phyloP scores from a whole-genome alignment of 2,113 vertebrate species.

The Seriola quinqueradiata region DNA sequence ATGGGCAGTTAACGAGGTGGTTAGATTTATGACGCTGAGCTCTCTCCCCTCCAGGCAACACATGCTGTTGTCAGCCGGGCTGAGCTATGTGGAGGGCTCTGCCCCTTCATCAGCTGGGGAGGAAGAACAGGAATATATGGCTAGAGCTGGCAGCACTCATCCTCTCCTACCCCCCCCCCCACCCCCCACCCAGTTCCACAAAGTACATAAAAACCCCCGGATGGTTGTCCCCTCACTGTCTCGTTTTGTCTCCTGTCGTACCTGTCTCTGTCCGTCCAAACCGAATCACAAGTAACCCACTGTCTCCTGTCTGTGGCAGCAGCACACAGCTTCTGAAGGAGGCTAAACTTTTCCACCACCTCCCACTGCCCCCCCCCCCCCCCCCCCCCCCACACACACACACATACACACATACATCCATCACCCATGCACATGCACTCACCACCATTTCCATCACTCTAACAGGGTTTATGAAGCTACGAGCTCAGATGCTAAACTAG shows the following conservation, averaged over 20 bases:
- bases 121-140: slow-evolving; percentile 19
- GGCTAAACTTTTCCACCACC: slow-evolving; percentile 46
- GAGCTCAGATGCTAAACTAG: slow-evolving; percentile 43
- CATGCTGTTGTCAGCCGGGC: slow-evolving; percentile 70
- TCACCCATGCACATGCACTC: slow-evolving; percentile 19
- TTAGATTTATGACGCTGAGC: slow-evolving; percentile 68
- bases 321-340: slow-evolving; percentile 64
- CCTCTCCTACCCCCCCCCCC: neutral
- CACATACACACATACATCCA: slow-evolving; percentile 3
- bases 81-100: slow-evolving; percentile 57
- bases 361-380: slow-evolving; percentile 23
- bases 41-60: slow-evolving; percentile 70
- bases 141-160: slow-evolving; percentile 35
- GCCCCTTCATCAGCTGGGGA: slow-evolving; percentile 58
- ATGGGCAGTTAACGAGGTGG: slow-evolving; percentile 76
- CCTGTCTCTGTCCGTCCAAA: slow-evolving; percentile 49
- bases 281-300: slow-evolving; percentile 67
- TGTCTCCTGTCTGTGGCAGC: slow-evolving; percentile 59
- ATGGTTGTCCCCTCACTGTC: slow-evolving; percentile 26
- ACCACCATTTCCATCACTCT: slow-evolving; percentile 33
- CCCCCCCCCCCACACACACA: neutral
- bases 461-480: slow-evolving; percentile 72
- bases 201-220: slow-evolving; percentile 57
- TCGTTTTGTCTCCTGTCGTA: slow-evolving; percentile 46
- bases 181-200: neutral